phyloP scores from a whole-genome alignment of 2,797 vertebrate genomes.

The Xyrichtys novacula region DNA sequence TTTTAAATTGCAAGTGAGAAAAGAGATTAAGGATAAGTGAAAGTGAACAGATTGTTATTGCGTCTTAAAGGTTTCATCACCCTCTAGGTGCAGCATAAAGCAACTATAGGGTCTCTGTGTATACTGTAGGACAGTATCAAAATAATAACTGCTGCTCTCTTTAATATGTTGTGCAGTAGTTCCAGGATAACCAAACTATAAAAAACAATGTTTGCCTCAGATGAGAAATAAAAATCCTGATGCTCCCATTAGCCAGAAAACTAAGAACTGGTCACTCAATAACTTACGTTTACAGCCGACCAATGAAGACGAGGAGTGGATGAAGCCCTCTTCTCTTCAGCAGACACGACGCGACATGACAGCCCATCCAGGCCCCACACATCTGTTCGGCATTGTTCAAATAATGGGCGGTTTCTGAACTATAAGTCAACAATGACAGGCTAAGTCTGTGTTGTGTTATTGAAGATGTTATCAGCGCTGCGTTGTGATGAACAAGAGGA shows the following conservation, averaged over 20 bases:
- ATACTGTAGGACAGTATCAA: background rate
- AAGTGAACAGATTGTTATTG: constrained; percentile 50
- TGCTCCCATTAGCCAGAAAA: constrained; percentile 14
- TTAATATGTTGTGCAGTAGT: constrained; percentile 2
- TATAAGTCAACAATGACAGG: constrained; percentile 78
- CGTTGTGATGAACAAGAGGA: constrained; percentile 72
- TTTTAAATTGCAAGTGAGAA: constrained; percentile 56
- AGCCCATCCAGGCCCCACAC: constrained; percentile 60
- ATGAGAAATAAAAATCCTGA: constrained; percentile 29
- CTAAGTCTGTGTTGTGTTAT: constrained; percentile 75
- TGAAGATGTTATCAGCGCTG: constrained; percentile 84
- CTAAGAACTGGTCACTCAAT: constrained; percentile 16
- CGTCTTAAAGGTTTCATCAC: constrained; percentile 39
- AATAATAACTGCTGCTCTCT: constrained; percentile 15
- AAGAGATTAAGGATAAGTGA: constrained; percentile 40
- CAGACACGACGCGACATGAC: constrained; percentile 61
- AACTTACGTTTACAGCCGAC: constrained; percentile 43
- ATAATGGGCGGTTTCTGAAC: constrained; percentile 66
- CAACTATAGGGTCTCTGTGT: background rate
- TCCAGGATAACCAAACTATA: constrained; percentile 1
- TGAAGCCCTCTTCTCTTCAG: constrained; percentile 38
- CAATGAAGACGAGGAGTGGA: constrained; percentile 37
- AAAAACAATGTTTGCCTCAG: constrained; percentile 20
- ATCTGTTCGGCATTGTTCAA: constrained; percentile 73
- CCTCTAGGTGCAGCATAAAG: constrained; percentile 8